phyloP scores from a whole-genome alignment of 2,113 vertebrate species.

The Nerophis lumbriciformis region DNA sequence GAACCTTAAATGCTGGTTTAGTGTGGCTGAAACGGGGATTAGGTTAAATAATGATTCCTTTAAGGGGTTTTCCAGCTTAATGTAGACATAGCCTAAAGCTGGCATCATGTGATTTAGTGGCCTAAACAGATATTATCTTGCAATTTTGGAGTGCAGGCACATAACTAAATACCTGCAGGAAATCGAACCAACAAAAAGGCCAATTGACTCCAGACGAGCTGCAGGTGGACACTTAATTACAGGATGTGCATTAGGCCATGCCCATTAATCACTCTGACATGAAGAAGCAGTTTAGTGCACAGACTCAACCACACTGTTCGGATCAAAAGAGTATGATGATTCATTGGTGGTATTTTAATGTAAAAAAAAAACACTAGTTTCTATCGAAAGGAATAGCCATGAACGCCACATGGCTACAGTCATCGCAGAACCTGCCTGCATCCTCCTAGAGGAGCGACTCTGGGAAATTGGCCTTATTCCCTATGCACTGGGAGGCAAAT shows the following conservation, averaged over 20 bases:
- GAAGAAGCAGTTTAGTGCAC: constrained; percentile 23
- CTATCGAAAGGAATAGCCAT: neutral
- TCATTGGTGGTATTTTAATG: no score
- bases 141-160: constrained; percentile 30
- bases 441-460: constrained; percentile 59
- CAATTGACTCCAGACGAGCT: constrained; percentile 95
- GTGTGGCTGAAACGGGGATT: no score
- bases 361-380: no score
- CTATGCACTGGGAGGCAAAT: constrained; percentile 64
- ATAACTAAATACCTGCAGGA: constrained; percentile 57
- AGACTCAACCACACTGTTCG: no score
- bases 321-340: no score
- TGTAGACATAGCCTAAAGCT: no score
- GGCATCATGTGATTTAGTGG: constrained; percentile 39
- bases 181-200: constrained; percentile 69
- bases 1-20: no score
- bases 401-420: neutral
- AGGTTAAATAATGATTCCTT: no score
- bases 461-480: constrained; percentile 68
- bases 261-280: constrained; percentile 92
- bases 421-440: constrained; percentile 52
- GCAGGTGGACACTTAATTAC: constrained; percentile 93
- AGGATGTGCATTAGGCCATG: constrained; percentile 93
- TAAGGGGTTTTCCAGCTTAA: no score
- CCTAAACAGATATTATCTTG: constrained; percentile 64